Evolutionary conservation across 2,113 vertebrate genomes (phyloP), one percentile per base, ranked within the genome.

Genomic region (Dipodomys spectabilis): DNA sequence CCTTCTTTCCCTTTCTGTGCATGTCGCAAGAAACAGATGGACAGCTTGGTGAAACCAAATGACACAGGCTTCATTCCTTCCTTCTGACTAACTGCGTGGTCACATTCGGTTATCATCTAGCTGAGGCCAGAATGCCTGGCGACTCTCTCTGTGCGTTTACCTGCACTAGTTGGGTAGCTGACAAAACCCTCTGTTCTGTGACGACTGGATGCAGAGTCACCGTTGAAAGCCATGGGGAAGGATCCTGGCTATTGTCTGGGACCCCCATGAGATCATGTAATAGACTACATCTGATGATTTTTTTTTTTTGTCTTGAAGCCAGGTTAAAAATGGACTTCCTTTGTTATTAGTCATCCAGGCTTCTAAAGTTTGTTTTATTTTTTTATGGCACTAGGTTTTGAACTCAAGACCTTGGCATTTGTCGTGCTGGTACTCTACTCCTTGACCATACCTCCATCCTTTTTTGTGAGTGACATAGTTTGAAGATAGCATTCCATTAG

Each of bases 131-230:
- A 83, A 74, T 69, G 32, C 65, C 22, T 1, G 19, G 27, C 49
- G 72, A 23, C 0, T 65, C 4, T 57, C 64, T 72, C 49, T 16
- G 22, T 78, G 12, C 15, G 6, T 13, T 69, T 32, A 2, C 5
- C 35, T 27, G 32, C 27, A 7, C 73, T 11, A 5, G 18, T 7
- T n/a, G 4, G 25, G n/a, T 25, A 10, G 79, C 32, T 0, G 0
- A 60, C 27, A 15, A 25, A 45, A 60, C 28, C 18, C 71, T 78
- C 25, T 35, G 7, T 20, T 6, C 13, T 28, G 0, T 22, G 60
- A 69, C 4, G 83, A 53, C 20, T 32, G 1, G 1, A 7, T 7
- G 3, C 6, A 39, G 53, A 49, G 22, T 5, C 2, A n/a, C 0
- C n/a, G 16, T n/a, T 67, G 25, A 28, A 39, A 53, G 62, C 71